Percentiles rank a stretch among this genome's conserved stretches.
phyloP scores from a whole-genome alignment of 2,797 vertebrate species.

The Lutjanus argentimaculatus region DNA sequence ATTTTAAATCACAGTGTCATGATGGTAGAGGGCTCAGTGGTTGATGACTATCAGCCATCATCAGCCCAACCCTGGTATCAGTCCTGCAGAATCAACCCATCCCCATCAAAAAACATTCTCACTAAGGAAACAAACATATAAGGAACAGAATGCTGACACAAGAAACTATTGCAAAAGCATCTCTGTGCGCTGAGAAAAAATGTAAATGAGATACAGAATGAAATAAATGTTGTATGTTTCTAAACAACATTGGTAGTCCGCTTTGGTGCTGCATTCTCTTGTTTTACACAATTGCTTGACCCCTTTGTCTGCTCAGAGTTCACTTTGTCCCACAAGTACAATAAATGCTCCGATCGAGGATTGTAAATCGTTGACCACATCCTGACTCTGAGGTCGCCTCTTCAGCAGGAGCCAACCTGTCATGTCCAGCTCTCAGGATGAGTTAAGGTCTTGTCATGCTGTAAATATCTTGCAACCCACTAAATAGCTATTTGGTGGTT shows the following conservation, averaged over 20 bases:
- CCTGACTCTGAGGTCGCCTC: slow-evolving; percentile 52
- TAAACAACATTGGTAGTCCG: not conserved
- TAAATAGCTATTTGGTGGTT: slow-evolving; percentile 69
- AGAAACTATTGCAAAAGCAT: not conserved
- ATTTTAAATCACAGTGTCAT: no score
- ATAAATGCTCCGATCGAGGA: slow-evolving; percentile 28
- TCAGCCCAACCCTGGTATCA: no score
- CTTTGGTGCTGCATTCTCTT: not conserved
- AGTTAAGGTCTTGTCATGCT: slow-evolving; percentile 57
- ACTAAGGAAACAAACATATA: not conserved
- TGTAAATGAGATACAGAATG: not conserved
- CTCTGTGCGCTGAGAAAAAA: not conserved
- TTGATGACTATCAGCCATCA: no score
- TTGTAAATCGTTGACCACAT: slow-evolving; percentile 62
- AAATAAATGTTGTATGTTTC: not conserved
- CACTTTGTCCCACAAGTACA: slow-evolving; percentile 26
- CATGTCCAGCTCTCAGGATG: slow-evolving; percentile 39
- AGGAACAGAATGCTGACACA: not conserved
- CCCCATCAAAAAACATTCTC: not conserved
- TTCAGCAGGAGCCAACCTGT: slow-evolving; percentile 51
- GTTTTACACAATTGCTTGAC: slow-evolving; percentile 14
- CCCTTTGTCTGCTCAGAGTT: slow-evolving; percentile 18
- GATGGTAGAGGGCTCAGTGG: no score
- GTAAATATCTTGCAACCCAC: slow-evolving; percentile 67
- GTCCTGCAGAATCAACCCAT: no score